Conservation (phyloP, 2,888 invertebrate genomes). For the Acanthosepion esculentum region DNA sequence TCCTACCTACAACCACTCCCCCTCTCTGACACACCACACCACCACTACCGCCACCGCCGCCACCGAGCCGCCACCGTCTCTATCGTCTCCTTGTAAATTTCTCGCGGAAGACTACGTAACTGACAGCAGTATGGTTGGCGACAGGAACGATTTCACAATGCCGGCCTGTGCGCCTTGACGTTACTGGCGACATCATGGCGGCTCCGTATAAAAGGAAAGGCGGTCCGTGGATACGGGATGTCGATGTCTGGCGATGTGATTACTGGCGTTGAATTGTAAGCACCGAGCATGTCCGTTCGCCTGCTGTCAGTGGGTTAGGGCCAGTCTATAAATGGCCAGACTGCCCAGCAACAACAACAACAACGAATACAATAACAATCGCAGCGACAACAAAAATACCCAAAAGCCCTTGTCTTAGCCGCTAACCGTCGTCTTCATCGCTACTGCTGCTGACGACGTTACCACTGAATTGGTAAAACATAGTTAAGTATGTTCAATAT, state of each 20-base stretch:
- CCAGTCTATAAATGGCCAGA: constrained; percentile 20
- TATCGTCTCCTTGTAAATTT: neutral
- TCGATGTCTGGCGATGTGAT: constrained; percentile 33
- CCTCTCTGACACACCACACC: neutral
- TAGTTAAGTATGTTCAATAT: neutral
- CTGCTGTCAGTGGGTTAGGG: neutral
- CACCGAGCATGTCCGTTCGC: constrained; percentile 33
- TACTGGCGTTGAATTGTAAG: constrained; percentile 33
- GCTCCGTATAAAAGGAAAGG: constrained; percentile 33
- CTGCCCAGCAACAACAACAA: constrained; percentile 6
- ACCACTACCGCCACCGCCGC: neutral
- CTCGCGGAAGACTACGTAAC: neutral
- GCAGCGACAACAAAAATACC: neutral
- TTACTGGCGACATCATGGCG: constrained; percentile 33
- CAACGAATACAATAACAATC: neutral
- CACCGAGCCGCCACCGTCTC: neutral
- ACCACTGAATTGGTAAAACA: neutral
- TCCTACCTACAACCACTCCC: neutral
- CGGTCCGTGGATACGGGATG: constrained; percentile 33
- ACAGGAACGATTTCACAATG: constrained; percentile 33
- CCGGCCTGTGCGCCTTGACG: constrained; percentile 33
- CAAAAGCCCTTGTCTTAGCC: neutral
- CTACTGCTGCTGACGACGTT: neutral
- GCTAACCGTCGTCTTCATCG: neutral
- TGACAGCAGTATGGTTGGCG: constrained; percentile 15